Evolutionary conservation across 2,888 invertebrate species (phyloP).

Genomic region (Apamea epomidion): DNA sequence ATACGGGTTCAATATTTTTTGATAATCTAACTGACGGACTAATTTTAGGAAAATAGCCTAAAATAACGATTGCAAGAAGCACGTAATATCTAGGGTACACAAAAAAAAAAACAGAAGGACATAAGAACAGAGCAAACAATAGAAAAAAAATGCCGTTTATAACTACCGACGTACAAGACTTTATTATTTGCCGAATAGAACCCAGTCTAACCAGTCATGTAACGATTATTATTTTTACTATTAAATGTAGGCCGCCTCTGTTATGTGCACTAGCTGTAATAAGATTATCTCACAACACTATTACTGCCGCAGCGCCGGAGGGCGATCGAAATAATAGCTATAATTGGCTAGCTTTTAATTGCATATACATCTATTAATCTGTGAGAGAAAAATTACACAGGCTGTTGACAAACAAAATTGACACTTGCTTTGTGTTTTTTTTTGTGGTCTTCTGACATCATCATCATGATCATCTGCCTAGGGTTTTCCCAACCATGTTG

Average conservation of each 20-base stretch:
- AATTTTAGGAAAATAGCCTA: too few relatives aligned
- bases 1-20: too few relatives aligned
- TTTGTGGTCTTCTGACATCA: background rate
- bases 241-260: conserved; percentile 31
- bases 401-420: background rate
- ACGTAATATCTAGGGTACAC: background rate
- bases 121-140: too few relatives aligned
- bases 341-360: conserved; percentile 31
- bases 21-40: too few relatives aligned
- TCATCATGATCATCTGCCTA: too few relatives aligned
- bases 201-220: conserved; percentile 19
- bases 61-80: too few relatives aligned
- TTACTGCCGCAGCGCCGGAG: background rate
- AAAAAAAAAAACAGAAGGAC: background rate
- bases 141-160: background rate
- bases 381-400: background rate
- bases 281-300: conserved; percentile 36
- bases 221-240: conserved; percentile 18
- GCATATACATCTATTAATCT: conserved; percentile 25
- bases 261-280: background rate
- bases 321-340: conserved; percentile 30
- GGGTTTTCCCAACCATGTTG: too few relatives aligned
- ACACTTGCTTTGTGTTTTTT: background rate
- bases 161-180: background rate
- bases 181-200: conserved; percentile 9